Percentiles rank a stretch among this genome's conserved stretches.
phyloP scores from a whole-genome alignment of 1,140 invertebrate species.

The Aphaenogaster rudis region DNA sequence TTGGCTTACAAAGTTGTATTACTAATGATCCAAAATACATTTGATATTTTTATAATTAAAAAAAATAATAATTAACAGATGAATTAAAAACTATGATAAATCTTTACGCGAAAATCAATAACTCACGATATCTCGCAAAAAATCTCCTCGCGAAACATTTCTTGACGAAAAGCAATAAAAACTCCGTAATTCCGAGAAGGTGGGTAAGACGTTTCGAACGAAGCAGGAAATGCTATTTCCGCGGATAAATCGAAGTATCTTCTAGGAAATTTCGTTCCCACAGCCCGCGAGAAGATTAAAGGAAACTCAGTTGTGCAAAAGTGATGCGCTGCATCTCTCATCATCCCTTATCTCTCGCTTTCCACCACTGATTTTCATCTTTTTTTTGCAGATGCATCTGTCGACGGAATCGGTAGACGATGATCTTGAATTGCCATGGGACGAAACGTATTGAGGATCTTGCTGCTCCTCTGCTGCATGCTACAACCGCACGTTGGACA shows the following conservation, averaged over 20 bases:
- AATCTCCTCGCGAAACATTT: neutral
- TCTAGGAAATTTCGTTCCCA: slow-evolving; percentile 15
- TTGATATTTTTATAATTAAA: neutral
- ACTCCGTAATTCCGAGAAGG: neutral
- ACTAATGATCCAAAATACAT: neutral
- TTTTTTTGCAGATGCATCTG: slow-evolving; percentile 80
- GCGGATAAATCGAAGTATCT: slow-evolving; percentile 34
- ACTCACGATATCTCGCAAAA: neutral
- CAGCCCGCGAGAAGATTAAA: neutral
- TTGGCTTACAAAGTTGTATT: neutral
- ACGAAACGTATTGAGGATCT: slow-evolving; percentile 80
- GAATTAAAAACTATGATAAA: slow-evolving; percentile 1
- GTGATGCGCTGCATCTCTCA: neutral
- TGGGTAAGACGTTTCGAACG: neutral
- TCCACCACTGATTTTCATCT: neutral
- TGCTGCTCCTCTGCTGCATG: slow-evolving; percentile 79
- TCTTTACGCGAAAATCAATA: neutral
- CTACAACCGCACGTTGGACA: slow-evolving; percentile 78
- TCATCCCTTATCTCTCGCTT: neutral
- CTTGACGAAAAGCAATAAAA: slow-evolving; percentile 12
- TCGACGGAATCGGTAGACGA: slow-evolving; percentile 79
- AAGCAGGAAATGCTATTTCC: slow-evolving; percentile 23
- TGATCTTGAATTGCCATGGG: slow-evolving; percentile 84
- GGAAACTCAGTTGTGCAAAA: neutral
- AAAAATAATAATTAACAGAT: neutral